phyloP scores from a whole-genome alignment of 1,140 invertebrate genomes.

The Heliothis subflexa region DNA sequence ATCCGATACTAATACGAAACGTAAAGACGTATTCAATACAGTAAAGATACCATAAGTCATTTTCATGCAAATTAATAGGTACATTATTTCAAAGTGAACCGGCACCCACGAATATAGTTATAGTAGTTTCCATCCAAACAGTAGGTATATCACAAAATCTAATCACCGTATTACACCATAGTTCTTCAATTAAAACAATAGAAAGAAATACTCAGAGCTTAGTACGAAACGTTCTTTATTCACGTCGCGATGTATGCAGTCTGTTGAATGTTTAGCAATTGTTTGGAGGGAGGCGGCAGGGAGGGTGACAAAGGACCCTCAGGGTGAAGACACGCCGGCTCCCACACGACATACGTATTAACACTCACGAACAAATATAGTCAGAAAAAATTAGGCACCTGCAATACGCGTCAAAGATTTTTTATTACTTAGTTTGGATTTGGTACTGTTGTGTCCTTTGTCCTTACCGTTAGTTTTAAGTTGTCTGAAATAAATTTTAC shows the following conservation, averaged over 20 bases:
- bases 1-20: too few species aligned
- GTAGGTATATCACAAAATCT: background rate
- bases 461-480: too few species aligned
- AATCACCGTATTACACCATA: background rate
- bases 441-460: background rate
- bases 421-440: background rate
- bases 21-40: too few species aligned
- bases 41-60: too few species aligned
- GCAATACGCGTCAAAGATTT: constrained; percentile 2
- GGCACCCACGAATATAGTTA: too few species aligned
- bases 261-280: constrained; percentile 69
- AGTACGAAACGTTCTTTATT: constrained; percentile 21
- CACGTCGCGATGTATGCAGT: constrained; percentile 47
- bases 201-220: constrained; percentile 9
- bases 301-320: constrained; percentile 74
- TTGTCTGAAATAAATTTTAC: too few species aligned
- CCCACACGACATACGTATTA: constrained; percentile 23
- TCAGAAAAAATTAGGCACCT: constrained; percentile 10
- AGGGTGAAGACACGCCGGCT: constrained; percentile 56
- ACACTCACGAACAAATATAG: constrained; percentile 30
- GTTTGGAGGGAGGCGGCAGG: constrained; percentile 60
- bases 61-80: background rate
- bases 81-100: too few species aligned
- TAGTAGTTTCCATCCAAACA: background rate
- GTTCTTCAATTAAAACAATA: constrained; percentile 9